Evolutionary conservation across 2,113 vertebrate species (phyloP), one percentile per base, ranked within the genome.

Genomic region (Paedocypris sp.): DNA sequence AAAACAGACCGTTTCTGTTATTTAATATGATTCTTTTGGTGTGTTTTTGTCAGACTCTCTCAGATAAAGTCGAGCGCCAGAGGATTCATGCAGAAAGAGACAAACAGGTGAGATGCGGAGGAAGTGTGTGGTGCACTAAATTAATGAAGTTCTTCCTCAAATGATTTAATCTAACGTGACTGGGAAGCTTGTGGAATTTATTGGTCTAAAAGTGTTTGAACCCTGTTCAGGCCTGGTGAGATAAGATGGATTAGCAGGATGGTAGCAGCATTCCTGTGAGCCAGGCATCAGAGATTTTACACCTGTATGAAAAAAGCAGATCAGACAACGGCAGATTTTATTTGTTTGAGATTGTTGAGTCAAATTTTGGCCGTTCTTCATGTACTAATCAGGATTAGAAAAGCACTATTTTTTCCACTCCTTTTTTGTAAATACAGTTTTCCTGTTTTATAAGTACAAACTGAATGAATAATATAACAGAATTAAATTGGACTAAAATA

Each of bases 101-200:
- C 42, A 79, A 82, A 15, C 83, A 89, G 88, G 92, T 94, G 22
- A 43, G 38, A n/a, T n/a, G n/a, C n/a, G n/a, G n/a, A n/a, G n/a
- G n/a, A n/a, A n/a, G n/a, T n/a, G n/a, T n/a, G n/a, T n/a, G n/a
- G n/a, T n/a, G n/a, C n/a, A n/a, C n/a, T n/a, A n/a, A n/a, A n/a
- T n/a, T n/a, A n/a, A n/a, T n/a, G 2, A 5, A 47, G 26, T 47
- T 2, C 25, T 16, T 15, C 13, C 3, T 9, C 4, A 26, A 15
- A 16, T 32, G n/a, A 18, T 41, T 9, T 56, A 29, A 56, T 56
- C n/a, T 28, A 39, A 29, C 12, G 19, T 42, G 15, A 41, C 36
- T 18, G 38, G 26, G 41, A 29, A 42, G 15, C n/a, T 38, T 15
- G 16, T 38, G 35, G 35, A 38, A 16, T 15, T 38, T 2, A 38